Percentiles rank a stretch among this genome's conserved stretches.
Evolutionary conservation across 2,113 vertebrate species (phyloP).

Genomic region (Gracilinanus agilis): DNA sequence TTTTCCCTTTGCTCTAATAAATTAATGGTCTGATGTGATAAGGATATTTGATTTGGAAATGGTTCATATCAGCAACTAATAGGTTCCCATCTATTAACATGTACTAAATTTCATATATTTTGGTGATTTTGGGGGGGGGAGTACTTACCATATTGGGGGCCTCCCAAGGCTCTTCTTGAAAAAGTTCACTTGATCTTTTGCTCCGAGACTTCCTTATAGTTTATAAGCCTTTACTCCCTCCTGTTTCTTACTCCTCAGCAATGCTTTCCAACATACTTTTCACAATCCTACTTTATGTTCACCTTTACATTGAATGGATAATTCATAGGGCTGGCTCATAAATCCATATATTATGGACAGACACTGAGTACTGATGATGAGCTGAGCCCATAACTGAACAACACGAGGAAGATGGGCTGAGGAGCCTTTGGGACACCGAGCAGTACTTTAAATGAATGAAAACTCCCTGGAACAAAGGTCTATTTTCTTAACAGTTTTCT

Average conservation of each 20-base stretch:
- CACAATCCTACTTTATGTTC: background rate
- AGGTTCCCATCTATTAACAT: background rate
- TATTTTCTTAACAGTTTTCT: background rate
- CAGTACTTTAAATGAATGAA: background rate
- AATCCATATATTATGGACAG: background rate
- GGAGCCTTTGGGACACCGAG: background rate
- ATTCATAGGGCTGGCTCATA: background rate
- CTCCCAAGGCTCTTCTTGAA: background rate
- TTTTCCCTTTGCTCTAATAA: background rate
- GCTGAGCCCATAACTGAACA: background rate
- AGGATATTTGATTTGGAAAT: background rate
- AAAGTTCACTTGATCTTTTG: background rate
- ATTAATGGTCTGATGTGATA: background rate
- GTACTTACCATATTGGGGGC: background rate
- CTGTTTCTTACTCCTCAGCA: background rate
- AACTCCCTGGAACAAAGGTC: background rate
- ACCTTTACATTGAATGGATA: background rate
- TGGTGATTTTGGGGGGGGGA: background rate
- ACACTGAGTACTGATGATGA: background rate
- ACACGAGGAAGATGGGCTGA: background rate
- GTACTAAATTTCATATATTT: background rate
- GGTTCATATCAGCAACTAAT: background rate
- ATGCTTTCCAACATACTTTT: background rate
- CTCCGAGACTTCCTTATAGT: background rate
- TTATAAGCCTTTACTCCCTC: background rate